Percentiles rank a stretch among this genome's conserved stretches.
Conservation (phyloP, 2,888 invertebrate genomes). For the Hypercompe scribonia region DNA sequence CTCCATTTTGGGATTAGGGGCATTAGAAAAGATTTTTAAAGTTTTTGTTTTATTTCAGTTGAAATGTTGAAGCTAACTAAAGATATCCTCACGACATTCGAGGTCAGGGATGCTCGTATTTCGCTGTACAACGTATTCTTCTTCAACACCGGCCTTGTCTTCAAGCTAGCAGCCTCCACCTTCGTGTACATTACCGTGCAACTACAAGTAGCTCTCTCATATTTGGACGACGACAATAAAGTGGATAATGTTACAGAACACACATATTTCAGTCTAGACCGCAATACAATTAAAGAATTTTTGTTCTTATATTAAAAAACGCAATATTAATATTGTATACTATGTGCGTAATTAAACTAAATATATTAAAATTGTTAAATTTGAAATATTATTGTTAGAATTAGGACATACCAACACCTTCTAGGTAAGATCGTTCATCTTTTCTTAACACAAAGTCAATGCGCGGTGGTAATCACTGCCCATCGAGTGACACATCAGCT, state of each 20-base stretch:
- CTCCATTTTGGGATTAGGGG: background rate
- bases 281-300: constrained; percentile 29
- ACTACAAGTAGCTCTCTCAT: constrained; percentile 64
- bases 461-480: too few species aligned
- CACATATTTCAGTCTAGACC: constrained; percentile 21
- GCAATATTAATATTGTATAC: background rate
- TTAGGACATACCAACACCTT: too few species aligned
- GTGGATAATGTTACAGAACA: constrained; percentile 28
- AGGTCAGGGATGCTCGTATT: constrained; percentile 53
- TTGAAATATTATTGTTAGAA: too few species aligned
- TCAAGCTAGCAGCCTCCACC: constrained; percentile 63
- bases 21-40: background rate
- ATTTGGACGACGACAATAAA: constrained; percentile 38
- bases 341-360: background rate
- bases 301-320: constrained; percentile 34
- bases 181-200: constrained; percentile 73
- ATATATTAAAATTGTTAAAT: too few species aligned
- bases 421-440: too few species aligned
- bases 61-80: constrained; percentile 60
- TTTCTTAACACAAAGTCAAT: too few species aligned
- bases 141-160: constrained; percentile 56
- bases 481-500: too few species aligned
- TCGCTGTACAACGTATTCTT: constrained; percentile 60
- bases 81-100: constrained; percentile 55
- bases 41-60: constrained; percentile 54